These are phyloP conservation scores for Eucera pruinosa DNA, from an alignment of 2,888 invertebrate species.

Conservation along the genomic window DNA sequence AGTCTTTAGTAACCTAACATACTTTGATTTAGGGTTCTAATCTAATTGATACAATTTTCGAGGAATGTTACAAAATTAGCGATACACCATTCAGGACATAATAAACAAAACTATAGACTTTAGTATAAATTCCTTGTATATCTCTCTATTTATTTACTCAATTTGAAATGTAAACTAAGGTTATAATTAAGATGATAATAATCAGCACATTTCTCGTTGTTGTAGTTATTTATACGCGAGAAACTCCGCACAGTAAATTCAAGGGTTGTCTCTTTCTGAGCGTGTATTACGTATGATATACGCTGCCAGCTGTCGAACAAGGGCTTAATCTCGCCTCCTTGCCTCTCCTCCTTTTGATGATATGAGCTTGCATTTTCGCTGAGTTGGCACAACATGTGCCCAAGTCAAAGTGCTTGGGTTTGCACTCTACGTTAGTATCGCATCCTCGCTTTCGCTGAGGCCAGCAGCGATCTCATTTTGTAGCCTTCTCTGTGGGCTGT, in stretches of 20 bases:
- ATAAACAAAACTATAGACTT: too few relatives aligned
- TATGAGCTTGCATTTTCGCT: slow-evolving; percentile 81
- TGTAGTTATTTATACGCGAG: slow-evolving; percentile 34
- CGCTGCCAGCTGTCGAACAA: slow-evolving; percentile 75
- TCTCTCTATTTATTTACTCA: background rate
- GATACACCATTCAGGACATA: too few relatives aligned
- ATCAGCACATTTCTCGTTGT: slow-evolving; percentile 8
- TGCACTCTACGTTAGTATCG: slow-evolving; percentile 80
- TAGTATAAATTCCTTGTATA: background rate
- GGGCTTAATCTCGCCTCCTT: slow-evolving; percentile 75
- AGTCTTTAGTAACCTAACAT: too few relatives aligned
- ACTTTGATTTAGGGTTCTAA: too few relatives aligned
- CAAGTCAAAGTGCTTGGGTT: slow-evolving; percentile 82
- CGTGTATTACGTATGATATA: slow-evolving; percentile 69
- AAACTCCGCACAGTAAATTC: slow-evolving; percentile 41
- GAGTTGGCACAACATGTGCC: slow-evolving; percentile 84
- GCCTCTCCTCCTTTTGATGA: slow-evolving; percentile 72
- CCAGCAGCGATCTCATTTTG: slow-evolving; percentile 82
- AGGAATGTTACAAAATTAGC: too few relatives aligned
- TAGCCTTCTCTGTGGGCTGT: slow-evolving; percentile 73
- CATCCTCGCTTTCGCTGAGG: slow-evolving; percentile 81
- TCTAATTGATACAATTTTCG: too few relatives aligned
- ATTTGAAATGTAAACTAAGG: background rate
- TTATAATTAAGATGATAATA: slow-evolving; percentile 3
- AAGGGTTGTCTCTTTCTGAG: slow-evolving; percentile 34